Base-by-base conservation (phyloP, 2,888 invertebrate species). In the Creontiades dilutus region DNA sequence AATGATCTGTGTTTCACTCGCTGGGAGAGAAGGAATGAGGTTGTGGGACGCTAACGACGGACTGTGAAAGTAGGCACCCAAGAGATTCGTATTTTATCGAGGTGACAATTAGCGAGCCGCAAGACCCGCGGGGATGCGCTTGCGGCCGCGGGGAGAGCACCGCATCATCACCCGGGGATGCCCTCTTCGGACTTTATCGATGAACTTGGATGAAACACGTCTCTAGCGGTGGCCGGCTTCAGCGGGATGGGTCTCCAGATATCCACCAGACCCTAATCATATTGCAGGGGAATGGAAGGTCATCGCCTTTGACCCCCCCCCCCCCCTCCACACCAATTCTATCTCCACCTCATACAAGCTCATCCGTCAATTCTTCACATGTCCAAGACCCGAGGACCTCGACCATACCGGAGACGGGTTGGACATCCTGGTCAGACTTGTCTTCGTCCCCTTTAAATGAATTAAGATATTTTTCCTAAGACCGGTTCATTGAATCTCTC, bases 41-140 rank as follows among this genome's bases (percentile, higher is more conserved):
- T 68, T 68, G 68, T 23, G 68, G 23, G n/a, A 23, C 11, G 19
- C 68, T 68, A 68, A 68, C 68, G 68, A 68, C 68, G 68, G 68
- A 68, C 68, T 68, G 23, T 2, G 68, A 68, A 68, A 27, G 16
- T n/a, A 3, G 23, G 68, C 19, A n/a, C n/a, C 68, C 68, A n/a
- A 13, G 23, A 23, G 68, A 68, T 68, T 68, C 68, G 68, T 68
- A 68, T 68, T 68, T 68, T 68, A 68, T 68, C 68, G 68, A 23
- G 68, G 68, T 68, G 68, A 68, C 68, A 68, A 68, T 68, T 68
- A 68, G 68, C 68, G 68, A 68, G 68, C 68, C 68, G 68, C 68
- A 68, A 68, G 68, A 68, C 68, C 68, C 68, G 68, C 68, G 68
- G 68, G 27, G 68, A 68, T 68, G 68, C 68, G 27, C 23, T 68